phyloP scores from a whole-genome alignment of 2,888 invertebrate genomes.

The Spodoptera picta region DNA sequence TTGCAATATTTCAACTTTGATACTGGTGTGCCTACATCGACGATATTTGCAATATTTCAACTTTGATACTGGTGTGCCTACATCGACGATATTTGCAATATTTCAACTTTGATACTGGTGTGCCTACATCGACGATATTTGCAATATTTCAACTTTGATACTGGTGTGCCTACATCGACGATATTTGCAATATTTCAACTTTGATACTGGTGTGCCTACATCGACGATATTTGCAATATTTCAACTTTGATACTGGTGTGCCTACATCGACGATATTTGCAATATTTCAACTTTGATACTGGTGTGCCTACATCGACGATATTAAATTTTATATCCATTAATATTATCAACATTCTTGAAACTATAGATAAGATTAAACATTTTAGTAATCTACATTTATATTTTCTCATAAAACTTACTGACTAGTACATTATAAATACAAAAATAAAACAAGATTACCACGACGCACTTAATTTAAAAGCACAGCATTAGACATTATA shows the following conservation, averaged over 20 bases:
- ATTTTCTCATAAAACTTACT: constrained; percentile 74
- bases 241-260: constrained; percentile 19
- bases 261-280: too few species aligned
- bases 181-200: constrained; percentile 20
- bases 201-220: too few species aligned
- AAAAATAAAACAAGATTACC: constrained; percentile 59
- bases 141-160: constrained; percentile 17
- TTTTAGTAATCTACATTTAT: constrained; percentile 48
- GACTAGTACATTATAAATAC: constrained; percentile 81
- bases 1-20: too few species aligned
- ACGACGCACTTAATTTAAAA: constrained; percentile 52
- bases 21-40: constrained; percentile 46
- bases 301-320: constrained; percentile 43
- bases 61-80: constrained; percentile 47
- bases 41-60: too few species aligned
- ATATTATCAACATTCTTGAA: constrained; percentile 46
- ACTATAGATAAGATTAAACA: constrained; percentile 54
- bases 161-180: too few species aligned
- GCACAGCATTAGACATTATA: constrained; percentile 59
- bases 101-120: too few species aligned
- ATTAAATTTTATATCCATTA: constrained; percentile 29
- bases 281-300: constrained; percentile 18
- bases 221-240: constrained; percentile 19
- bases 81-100: constrained; percentile 32
- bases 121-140: constrained; percentile 41